Percentiles rank a stretch among this genome's conserved stretches.
These are phyloP conservation scores for Halichondria panicea DNA, from an alignment of 37 sponge, comb jelly and placozoan species.

Conservation along the genomic window DNA sequence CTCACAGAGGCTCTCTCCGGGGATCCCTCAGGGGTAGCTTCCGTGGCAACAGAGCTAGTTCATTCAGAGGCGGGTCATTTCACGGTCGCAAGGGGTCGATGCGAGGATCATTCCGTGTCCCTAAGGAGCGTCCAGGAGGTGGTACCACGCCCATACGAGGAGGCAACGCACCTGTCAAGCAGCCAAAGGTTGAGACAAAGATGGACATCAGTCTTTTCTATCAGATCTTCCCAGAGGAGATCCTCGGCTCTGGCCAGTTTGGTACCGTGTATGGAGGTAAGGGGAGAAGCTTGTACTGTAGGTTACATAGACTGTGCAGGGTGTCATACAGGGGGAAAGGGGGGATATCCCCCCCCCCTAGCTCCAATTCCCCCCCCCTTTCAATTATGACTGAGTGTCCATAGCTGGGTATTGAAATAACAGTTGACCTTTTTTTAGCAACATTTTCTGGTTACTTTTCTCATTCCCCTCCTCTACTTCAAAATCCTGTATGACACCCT, in stretches of 20 bases:
- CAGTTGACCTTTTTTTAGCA: too few relatives aligned
- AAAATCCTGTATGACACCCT: too few relatives aligned
- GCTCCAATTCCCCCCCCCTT: too few relatives aligned
- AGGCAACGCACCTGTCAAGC: background rate
- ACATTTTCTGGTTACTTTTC: too few relatives aligned
- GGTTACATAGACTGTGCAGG: too few relatives aligned
- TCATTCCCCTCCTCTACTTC: too few relatives aligned
- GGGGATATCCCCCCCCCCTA: too few relatives aligned
- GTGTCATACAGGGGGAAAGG: too few relatives aligned
- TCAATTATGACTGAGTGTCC: too few relatives aligned
- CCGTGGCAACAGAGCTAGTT: constrained; percentile 43
- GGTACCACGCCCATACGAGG: background rate
- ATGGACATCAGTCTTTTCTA: constrained; percentile 91
- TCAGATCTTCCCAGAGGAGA: constrained; percentile 91
- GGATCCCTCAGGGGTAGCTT: constrained; percentile 72
- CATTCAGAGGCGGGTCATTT: constrained; percentile 45
- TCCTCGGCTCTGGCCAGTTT: constrained; percentile 99
- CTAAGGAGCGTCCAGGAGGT: constrained; percentile 49
- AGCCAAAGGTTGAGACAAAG: constrained; percentile 75
- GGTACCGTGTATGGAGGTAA: constrained; percentile 97
- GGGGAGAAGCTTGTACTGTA: constrained; percentile 6
- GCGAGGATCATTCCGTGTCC: constrained; percentile 81
- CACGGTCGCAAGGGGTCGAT: constrained; percentile 44
- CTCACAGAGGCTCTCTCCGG: constrained; percentile 32
- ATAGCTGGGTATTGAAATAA: too few relatives aligned